Conservation (phyloP, 30 jellyfish, hydroid and myxozoan species). For the Hydractinia echinata region DNA sequence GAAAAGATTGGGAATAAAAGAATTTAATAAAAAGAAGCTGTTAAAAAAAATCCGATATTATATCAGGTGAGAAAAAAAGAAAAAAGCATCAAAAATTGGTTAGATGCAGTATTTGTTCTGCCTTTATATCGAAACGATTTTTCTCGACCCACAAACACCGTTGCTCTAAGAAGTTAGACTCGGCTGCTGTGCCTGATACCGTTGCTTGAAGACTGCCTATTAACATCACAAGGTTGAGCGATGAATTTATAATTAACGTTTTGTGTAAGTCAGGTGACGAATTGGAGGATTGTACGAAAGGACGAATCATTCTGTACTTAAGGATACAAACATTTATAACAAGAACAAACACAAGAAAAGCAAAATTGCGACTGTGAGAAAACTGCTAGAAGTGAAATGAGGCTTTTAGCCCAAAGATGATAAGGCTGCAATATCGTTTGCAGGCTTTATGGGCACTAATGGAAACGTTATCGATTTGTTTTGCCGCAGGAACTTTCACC, state of each 20-base stretch:
- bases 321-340: too few species aligned
- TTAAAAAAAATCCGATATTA: constrained; percentile 1
- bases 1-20: not conserved
- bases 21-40: constrained; percentile 13
- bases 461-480: not conserved
- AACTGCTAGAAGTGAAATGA: constrained; percentile 1
- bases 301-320: too few species aligned
- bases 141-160: not conserved
- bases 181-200: not conserved
- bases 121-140: constrained; percentile 1
- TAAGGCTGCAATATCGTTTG: not conserved
- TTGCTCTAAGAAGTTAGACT: not conserved
- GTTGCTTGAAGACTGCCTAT: not conserved
- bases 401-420: not conserved
- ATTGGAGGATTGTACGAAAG: not conserved
- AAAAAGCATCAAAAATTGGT: constrained; percentile 5
- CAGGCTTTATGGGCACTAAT: not conserved
- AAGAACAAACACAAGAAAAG: not conserved
- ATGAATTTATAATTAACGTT: constrained; percentile 1
- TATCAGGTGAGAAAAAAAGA: constrained; percentile 16
- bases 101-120: constrained; percentile 4
- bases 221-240: not conserved
- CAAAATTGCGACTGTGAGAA: constrained; percentile 7
- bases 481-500: not conserved
- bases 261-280: not conserved